Conservation (phyloP, 2,888 invertebrate species). For the Calameuta pallipes region DNA sequence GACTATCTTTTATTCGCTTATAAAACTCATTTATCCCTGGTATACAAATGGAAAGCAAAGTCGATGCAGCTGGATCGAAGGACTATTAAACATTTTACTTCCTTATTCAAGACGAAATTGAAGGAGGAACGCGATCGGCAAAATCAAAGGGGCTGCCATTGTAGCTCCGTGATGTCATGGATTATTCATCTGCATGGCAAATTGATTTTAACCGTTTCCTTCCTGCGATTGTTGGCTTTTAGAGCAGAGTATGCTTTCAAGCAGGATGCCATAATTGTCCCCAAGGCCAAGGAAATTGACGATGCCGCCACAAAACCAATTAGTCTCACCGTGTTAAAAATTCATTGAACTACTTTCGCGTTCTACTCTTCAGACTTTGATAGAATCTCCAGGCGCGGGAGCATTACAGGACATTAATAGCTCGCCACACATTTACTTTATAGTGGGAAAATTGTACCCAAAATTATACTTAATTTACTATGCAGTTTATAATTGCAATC, state of each 20-base stretch:
- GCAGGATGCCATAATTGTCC: conserved; percentile 9
- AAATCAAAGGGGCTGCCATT: neutral
- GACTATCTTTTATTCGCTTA: neutral
- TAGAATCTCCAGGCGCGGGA: neutral
- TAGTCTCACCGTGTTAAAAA: neutral
- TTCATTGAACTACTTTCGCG: conserved; percentile 6
- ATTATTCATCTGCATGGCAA: conserved; percentile 3
- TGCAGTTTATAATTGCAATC: neutral
- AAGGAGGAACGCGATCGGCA: neutral
- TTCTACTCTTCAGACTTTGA: neutral
- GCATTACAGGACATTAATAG: neutral
- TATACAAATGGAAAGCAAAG: neutral
- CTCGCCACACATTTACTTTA: neutral
- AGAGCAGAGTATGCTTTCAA: neutral
- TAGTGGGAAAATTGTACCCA: neutral
- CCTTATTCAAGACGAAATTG: neutral
- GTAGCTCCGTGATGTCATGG: neutral
- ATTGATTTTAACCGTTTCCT: conserved; percentile 10
- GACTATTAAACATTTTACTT: neutral
- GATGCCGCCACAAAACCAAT: conserved; percentile 1
- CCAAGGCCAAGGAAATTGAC: conserved; percentile 9
- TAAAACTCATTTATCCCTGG: neutral
- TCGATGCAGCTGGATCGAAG: neutral
- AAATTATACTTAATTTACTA: neutral
- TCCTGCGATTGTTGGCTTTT: conserved; percentile 14